Percentiles rank a stretch among this genome's conserved stretches.
Conservation (phyloP, 2,888 invertebrate species). For the Entomobrya multifasciata region DNA sequence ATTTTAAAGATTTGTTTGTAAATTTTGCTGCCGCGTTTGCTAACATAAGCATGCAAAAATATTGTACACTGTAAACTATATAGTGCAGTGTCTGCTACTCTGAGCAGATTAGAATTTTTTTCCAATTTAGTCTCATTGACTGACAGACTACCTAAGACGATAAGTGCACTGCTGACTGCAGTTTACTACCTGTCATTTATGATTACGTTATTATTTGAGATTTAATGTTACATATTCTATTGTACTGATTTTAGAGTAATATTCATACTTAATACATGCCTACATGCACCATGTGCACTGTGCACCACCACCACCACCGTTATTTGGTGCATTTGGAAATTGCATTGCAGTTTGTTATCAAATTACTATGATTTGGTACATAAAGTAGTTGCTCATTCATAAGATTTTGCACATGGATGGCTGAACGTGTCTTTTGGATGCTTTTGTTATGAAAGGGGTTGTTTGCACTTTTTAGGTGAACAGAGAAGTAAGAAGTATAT, state of each 20-base stretch:
- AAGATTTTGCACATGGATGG: not conserved
- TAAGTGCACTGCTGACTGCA: conserved; percentile 1
- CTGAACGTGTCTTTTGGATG: not conserved
- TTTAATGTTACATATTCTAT: conserved; percentile 15
- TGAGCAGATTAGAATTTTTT: too few relatives aligned
- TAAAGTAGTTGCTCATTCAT: not conserved
- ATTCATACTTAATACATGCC: too few relatives aligned
- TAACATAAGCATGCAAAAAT: not conserved
- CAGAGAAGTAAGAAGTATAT: not conserved
- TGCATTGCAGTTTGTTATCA: conserved; percentile 21
- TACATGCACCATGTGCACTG: not conserved
- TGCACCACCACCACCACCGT: not conserved
- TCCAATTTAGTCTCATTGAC: not conserved
- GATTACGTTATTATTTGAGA: conserved; percentile 36
- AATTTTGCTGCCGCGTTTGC: not conserved
- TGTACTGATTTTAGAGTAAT: conserved; percentile 11
- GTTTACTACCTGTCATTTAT: conserved; percentile 42
- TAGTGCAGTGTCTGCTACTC: not conserved
- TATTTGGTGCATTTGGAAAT: not conserved
- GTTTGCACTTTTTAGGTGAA: conserved; percentile 6
- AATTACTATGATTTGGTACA: conserved; percentile 16
- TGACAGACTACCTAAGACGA: not conserved
- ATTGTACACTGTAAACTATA: not conserved
- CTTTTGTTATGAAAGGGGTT: conserved; percentile 17
- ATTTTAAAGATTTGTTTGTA: not conserved